Conservation (phyloP, 2,797 vertebrate species). For the Hapalemur alaotrensis region DNA sequence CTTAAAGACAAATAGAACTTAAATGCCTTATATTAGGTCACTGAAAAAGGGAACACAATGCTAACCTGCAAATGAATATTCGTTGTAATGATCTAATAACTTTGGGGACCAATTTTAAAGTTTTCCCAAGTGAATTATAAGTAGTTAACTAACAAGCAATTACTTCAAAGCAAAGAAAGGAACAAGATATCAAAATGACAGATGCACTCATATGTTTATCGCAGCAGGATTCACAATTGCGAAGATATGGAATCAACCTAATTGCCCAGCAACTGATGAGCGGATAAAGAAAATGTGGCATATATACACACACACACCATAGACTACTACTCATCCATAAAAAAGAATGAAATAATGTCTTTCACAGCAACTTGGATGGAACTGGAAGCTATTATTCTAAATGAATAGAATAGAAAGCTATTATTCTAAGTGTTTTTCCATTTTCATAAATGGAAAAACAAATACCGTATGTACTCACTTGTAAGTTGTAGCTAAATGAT, state of each 20-base stretch:
- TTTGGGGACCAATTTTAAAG: neutral
- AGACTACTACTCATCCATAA: neutral
- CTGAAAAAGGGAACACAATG: neutral
- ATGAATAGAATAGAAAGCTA: no score
- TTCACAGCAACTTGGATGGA: neutral
- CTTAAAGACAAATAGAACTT: slow-evolving; percentile 29
- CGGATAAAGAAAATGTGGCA: neutral
- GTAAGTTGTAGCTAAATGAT: neutral
- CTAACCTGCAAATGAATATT: neutral
- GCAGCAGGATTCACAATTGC: neutral
- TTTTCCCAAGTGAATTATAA: neutral
- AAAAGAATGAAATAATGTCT: neutral
- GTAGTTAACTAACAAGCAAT: neutral
- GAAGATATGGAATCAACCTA: neutral
- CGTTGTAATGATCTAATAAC: neutral
- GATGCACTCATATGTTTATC: neutral
- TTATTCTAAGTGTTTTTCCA: neutral
- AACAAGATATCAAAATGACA: neutral
- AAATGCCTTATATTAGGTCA: neutral
- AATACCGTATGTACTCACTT: neutral
- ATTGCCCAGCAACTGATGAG: neutral
- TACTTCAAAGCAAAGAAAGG: neutral
- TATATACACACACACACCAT: neutral
- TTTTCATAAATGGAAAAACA: neutral
- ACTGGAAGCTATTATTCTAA: neutral